Percentiles rank a stretch among this genome's conserved stretches.
Conservation (phyloP, 2,113 vertebrate species). For the Engystomops pustulosus region DNA sequence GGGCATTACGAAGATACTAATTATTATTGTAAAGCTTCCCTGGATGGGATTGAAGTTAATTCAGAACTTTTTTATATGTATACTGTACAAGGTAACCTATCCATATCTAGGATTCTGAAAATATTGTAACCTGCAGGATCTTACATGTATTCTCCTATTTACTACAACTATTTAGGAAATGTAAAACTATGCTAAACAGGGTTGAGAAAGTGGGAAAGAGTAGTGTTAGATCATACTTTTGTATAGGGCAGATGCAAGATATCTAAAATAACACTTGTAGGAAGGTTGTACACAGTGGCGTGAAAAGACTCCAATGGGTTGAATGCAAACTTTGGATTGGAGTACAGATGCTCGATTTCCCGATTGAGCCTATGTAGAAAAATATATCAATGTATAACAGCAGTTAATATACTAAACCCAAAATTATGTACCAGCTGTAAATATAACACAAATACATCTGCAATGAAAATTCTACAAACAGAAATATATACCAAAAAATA, state of each 20-base stretch:
- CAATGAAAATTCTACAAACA: no score
- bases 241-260: neutral
- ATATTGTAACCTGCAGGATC: neutral
- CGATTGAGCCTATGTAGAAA: no score
- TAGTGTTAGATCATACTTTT: neutral
- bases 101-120: no score
- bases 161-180: neutral
- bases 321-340: no score
- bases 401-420: no score
- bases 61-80: conserved; percentile 82
- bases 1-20: conserved; percentile 84
- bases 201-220: neutral
- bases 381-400: no score
- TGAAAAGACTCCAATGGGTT: no score
- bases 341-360: no score
- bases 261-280: neutral
- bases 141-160: neutral
- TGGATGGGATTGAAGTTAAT: conserved; percentile 79
- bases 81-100: conserved; percentile 79
- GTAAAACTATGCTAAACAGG: neutral
- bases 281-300: no score
- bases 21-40: conserved; percentile 84
- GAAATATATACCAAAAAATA: no score
- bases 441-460: no score
- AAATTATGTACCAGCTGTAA: no score